Evolutionary conservation across 2,113 vertebrate genomes (phyloP).

Genomic region (Haplochromis vanheusdeni): DNA sequence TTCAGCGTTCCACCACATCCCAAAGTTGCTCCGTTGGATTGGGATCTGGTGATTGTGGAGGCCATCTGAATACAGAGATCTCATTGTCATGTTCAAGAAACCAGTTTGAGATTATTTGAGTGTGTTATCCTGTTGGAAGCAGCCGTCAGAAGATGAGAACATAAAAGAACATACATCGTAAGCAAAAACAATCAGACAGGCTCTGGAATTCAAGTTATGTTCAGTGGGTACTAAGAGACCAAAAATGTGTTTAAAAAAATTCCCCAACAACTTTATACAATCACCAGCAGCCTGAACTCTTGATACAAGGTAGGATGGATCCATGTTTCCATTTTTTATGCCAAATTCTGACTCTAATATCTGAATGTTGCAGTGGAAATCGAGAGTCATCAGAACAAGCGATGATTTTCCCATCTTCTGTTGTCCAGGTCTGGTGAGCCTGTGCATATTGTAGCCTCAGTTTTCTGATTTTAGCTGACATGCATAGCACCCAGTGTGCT

Average conservation of each 20-base stretch:
- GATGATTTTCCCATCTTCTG: neutral
- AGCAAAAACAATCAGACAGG: neutral
- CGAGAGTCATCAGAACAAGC: neutral
- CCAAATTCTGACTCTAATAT: neutral
- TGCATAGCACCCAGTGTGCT: neutral
- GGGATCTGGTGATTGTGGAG: neutral
- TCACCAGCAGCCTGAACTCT: neutral
- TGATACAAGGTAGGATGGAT: neutral
- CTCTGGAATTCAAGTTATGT: neutral
- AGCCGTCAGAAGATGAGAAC: neutral
- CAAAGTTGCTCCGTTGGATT: neutral
- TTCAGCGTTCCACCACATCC: neutral
- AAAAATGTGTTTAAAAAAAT: neutral
- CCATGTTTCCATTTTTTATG: neutral
- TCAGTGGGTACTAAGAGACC: neutral
- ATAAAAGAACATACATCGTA: neutral
- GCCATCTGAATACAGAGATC: neutral
- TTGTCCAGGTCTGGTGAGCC: neutral
- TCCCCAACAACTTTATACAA: neutral
- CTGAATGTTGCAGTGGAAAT: neutral
- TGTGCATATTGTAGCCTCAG: neutral
- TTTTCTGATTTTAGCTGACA: neutral
- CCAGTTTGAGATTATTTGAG: neutral
- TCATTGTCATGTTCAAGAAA: neutral
- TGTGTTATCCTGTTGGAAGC: neutral